Evolutionary conservation across 2,797 vertebrate species (phyloP).

Genomic region (Spheniscus humboldti): DNA sequence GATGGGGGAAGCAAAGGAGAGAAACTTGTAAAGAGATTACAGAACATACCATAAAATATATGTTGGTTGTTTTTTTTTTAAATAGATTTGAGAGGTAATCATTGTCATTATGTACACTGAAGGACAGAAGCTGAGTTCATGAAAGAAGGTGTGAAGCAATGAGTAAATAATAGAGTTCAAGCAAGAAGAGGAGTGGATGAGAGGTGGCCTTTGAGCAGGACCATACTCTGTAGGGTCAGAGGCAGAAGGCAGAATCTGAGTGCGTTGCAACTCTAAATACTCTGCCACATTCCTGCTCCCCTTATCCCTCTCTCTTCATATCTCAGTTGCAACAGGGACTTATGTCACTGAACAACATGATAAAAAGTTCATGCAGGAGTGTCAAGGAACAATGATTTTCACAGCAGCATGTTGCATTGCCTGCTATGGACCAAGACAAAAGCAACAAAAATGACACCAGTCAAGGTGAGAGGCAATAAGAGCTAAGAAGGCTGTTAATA

Average conservation of each 20-base stretch:
- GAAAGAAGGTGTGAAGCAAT: background rate
- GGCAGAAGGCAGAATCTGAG: background rate
- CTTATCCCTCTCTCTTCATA: background rate
- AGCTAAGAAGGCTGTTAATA: background rate
- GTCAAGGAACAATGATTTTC: background rate
- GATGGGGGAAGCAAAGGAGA: background rate
- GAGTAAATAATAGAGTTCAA: background rate
- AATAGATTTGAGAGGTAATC: background rate
- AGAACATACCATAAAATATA: background rate
- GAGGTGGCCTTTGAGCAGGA: background rate
- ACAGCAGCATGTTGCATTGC: background rate
- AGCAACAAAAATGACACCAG: background rate
- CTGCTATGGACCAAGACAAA: background rate
- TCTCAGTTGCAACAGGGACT: background rate
- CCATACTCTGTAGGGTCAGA: background rate
- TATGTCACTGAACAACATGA: background rate
- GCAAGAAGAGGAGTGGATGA: background rate
- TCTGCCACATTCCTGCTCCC: background rate
- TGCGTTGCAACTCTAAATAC: background rate
- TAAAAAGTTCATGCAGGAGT: background rate
- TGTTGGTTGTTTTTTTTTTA: background rate
- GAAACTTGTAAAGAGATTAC: background rate
- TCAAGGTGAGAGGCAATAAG: background rate
- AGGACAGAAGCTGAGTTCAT: background rate
- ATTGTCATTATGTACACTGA: background rate